Percentiles rank a stretch among this genome's conserved stretches.
Evolutionary conservation across 2,113 vertebrate genomes (phyloP).

Genomic region (Solenodon paradoxus): DNA sequence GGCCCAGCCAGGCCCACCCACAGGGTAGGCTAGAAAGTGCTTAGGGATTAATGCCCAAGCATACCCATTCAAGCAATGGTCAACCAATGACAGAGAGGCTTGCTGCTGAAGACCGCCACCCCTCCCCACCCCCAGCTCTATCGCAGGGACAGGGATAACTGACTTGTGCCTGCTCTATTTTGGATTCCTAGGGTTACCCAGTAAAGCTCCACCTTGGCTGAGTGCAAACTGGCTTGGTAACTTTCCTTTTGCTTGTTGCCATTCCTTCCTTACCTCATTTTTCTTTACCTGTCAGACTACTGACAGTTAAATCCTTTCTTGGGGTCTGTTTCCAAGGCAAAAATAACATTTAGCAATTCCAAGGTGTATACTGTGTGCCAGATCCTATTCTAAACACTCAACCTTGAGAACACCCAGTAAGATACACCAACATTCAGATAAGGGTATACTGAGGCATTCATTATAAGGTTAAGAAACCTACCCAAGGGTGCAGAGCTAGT

Average conservation of each 20-base stretch:
- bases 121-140: neutral
- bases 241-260: fast-evolving
- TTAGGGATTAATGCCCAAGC: neutral
- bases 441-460: neutral
- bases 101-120: neutral
- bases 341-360: neutral
- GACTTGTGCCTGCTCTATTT: neutral
- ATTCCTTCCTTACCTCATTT: neutral
- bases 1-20: neutral
- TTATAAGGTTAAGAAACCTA: neutral
- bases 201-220: neutral
- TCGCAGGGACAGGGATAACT: neutral
- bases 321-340: neutral
- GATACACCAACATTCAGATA: neutral
- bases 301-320: neutral
- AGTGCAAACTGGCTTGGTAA: too few species aligned
- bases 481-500: neutral
- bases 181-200: neutral
- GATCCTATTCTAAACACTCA: neutral
- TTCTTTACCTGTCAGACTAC: neutral
- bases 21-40: neutral
- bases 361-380: neutral
- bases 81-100: neutral
- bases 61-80: neutral
- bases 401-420: neutral